Base-by-base conservation (phyloP, 1,140 invertebrate genomes). In the Zophobas morio region DNA sequence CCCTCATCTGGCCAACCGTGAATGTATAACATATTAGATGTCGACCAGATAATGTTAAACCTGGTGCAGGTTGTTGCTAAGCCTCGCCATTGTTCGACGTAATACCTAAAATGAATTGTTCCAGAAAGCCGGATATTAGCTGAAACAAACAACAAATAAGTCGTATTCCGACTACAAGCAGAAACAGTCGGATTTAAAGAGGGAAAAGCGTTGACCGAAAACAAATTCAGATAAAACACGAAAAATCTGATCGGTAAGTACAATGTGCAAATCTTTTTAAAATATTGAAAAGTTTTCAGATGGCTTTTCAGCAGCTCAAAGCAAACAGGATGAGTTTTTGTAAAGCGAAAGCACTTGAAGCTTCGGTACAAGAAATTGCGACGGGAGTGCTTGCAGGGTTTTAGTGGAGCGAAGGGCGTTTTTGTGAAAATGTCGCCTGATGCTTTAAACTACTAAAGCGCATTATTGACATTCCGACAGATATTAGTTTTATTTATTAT, bases 21-120 rank as follows among this genome's bases (percentile, higher is more conserved):
- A 39, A 57, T 46, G 40, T 57, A 20, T 20, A 57, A 54, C 40
- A 37, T 57, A 47, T 57, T 74, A 74, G 53, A 74, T 74, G 54
- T 74, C 54, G 53, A 74, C 37, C 37, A 42, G 34, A 57, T 74
- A 46, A 60, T 74, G 54, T 40, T 57, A 74, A 56, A 57, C 42
- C 37, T 57, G 72, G 72, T 40, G 54, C 72, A 74, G 72, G 54
- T 74, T 74, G 72, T 74, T 74, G 72, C 60, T 74, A 74, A 74
- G 40, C 56, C 54, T 39, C 32, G 70, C 32, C 32, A 57, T 74
- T 56, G 51, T 74, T 54, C 51, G 42, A 74, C 54, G 56, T 74
- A 74, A 74, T 74, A 60, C 72, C 72, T 46, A 74, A 74, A 74
- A 74, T 74, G 72, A 74, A 74, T 74, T 74, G 72, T 74, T 74